phyloP scores from a whole-genome alignment of 2,113 vertebrate genomes.

The Phycodurus eques region DNA sequence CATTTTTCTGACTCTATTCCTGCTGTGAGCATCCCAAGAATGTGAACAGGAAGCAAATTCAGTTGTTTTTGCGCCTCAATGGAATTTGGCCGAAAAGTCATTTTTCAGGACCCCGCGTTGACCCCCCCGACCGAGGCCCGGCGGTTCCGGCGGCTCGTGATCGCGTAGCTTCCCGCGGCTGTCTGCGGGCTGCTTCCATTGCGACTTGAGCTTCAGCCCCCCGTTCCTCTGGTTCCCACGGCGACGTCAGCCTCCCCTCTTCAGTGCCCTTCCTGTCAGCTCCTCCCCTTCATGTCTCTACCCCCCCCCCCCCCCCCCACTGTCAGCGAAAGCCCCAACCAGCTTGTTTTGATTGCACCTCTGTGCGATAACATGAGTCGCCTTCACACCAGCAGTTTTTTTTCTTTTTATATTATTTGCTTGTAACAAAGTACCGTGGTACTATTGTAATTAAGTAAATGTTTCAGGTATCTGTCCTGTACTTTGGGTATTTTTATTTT shows the following conservation, averaged over 20 bases:
- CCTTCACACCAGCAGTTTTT: not conserved
- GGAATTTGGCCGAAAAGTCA: not conserved
- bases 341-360: no score
- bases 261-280: not conserved
- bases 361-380: no score
- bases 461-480: no score
- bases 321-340: not conserved
- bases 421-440: no score
- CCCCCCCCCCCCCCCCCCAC: not conserved
- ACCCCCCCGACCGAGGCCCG: not conserved
- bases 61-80: constrained; percentile 11
- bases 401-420: not conserved
- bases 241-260: not conserved
- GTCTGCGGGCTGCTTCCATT: no score
- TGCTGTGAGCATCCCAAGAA: constrained; percentile 28
- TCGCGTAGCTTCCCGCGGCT: no score
- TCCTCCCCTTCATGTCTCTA: not conserved
- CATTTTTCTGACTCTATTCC: not conserved
- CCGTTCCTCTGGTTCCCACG: not conserved
- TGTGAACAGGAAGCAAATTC: constrained; percentile 32
- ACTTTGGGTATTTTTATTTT: no score
- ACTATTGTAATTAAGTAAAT: not conserved
- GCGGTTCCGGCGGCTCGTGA: not conserved
- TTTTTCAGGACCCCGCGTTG: not conserved
- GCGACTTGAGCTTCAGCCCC: no score